These are phyloP conservation scores for Geococcyx californianus DNA, from an alignment of 2,113 vertebrate genomes.

Conservation along the genomic window DNA sequence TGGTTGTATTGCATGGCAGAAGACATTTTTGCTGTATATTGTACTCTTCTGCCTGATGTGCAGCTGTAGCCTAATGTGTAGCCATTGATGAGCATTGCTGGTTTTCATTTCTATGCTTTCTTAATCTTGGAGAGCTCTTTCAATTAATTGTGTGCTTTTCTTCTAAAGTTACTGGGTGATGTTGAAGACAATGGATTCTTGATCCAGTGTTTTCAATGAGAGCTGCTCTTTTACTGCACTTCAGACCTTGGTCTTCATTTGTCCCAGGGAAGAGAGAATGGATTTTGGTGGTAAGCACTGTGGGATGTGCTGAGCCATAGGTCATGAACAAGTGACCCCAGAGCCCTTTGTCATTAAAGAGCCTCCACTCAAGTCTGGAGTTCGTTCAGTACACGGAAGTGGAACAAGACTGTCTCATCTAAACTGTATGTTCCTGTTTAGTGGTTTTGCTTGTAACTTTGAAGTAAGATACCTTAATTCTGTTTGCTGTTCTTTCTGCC, in stretches of 20 bases:
- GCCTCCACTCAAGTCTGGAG: neutral
- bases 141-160: neutral
- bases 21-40: rapidly evolving
- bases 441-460: neutral
- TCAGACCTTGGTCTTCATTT: neutral
- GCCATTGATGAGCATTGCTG: rapidly evolving
- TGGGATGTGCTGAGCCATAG: neutral
- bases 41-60: neutral
- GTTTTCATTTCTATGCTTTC: neutral
- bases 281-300: neutral
- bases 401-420: no score
- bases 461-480: neutral
- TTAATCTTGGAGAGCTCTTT: neutral
- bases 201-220: neutral
- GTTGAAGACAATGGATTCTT: neutral
- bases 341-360: neutral
- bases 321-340: neutral
- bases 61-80: neutral
- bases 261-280: neutral
- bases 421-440: neutral
- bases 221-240: neutral
- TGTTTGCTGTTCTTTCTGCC: neutral
- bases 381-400: neutral
- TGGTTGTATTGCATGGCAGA: neutral
- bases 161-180: neutral